Evolutionary conservation across 2,113 vertebrate genomes (phyloP), one percentile per base, ranked within the genome.

Genomic region (Eretmochelys imbricata): DNA sequence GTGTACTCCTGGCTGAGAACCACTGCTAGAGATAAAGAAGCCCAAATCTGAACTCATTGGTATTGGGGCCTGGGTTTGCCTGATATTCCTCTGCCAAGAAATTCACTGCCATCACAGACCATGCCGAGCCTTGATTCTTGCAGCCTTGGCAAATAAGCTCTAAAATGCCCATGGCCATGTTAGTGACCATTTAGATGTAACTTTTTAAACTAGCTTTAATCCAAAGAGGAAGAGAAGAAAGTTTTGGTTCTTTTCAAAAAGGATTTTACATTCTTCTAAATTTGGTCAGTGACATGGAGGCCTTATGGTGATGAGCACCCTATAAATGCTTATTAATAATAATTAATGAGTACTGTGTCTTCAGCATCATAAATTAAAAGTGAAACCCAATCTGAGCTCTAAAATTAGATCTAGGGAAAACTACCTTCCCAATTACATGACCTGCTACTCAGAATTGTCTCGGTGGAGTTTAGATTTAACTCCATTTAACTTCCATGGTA

Each of bases 111-210:
- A n/a, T n/a, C 65, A 69, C 35, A 53, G 59, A 80, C 38, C 48
- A 89, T 82, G 88, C 79, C 8, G 51, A 89, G 25, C 35, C n/a
- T 90, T 89, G 46, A 8, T 90, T 90, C 84, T 93, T 94, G 82
- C 80, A 94, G 76, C 59, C 91, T 65, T 94, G 89, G 69, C 84
- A 96, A 89, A 93, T 93, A 91, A 89, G 69, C 91, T 90, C 76
- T 93, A 91, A 91, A 57, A 81, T 0, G 1, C 38, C 83, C n/a
- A 87, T 81, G 35, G 12, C 82, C 38, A 4, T 59, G 42, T 29
- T 94, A 54, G 72, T 84, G 54, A 91, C 84, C 69, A 92, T 59
- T 50, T 76, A 49, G 87, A 85, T 53, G 82, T 91, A 96, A 69
- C 46, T 89, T 93, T 89, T 10, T 38, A 90, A 55, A 65, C 17